Evolutionary conservation across 2,888 invertebrate genomes (phyloP).

Genomic region (Polydrusus tereticollis): DNA sequence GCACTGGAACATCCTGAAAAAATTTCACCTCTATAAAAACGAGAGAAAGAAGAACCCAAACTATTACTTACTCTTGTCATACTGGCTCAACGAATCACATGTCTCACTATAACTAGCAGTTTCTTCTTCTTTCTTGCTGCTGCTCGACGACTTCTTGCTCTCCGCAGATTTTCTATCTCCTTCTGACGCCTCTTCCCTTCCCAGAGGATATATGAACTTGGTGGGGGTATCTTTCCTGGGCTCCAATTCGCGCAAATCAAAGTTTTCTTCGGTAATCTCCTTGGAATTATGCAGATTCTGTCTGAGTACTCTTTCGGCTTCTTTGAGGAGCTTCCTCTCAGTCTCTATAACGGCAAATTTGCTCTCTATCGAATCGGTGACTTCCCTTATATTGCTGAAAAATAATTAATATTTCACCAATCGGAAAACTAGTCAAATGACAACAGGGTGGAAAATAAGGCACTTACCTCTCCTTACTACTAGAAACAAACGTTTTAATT

Average conservation of each 20-base stretch:
- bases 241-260: conserved; percentile 61
- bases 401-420: conserved; percentile 19
- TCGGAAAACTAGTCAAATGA: no score
- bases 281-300: conserved; percentile 58
- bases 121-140: conserved; percentile 43
- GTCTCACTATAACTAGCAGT: conserved; percentile 32
- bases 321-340: conserved; percentile 59
- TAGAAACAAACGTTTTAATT: conserved; percentile 72
- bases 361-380: conserved; percentile 67
- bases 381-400: conserved; percentile 59
- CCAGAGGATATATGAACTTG: conserved; percentile 64
- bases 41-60: conserved; percentile 37
- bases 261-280: conserved; percentile 53
- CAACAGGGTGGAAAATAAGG: no score
- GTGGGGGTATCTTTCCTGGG: conserved; percentile 59
- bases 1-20: conserved; percentile 25
- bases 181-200: conserved; percentile 61
- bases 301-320: conserved; percentile 55
- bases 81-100: conserved; percentile 38
- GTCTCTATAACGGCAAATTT: conserved; percentile 66
- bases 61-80: conserved; percentile 36
- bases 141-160: conserved; percentile 43
- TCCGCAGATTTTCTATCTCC: conserved; percentile 63
- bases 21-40: no score
- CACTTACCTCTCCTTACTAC: conserved; percentile 53